These are phyloP conservation scores for Lycodopsis pacificus DNA, from an alignment of 2,797 vertebrate species.

Conservation along the genomic window DNA sequence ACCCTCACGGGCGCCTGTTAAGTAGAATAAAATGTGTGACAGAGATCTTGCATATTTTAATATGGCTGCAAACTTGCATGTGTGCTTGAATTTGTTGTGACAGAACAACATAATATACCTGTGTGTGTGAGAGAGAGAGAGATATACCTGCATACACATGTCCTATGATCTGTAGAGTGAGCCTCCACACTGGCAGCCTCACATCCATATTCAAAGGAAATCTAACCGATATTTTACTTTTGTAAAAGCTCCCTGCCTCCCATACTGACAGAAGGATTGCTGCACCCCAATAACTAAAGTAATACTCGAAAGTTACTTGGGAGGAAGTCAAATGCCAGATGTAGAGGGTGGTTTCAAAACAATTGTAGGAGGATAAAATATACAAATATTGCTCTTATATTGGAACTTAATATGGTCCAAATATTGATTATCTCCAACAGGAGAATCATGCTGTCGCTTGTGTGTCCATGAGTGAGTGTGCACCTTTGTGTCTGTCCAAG, in stretches of 20 bases:
- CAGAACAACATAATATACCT: neutral
- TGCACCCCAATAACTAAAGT: neutral
- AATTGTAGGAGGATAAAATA: neutral
- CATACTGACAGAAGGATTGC: constrained; percentile 16
- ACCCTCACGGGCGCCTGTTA: constrained; percentile 35
- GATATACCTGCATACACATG: constrained; percentile 4
- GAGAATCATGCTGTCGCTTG: too few relatives aligned
- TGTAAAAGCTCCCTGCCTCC: constrained; percentile 22
- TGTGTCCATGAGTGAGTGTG: too few relatives aligned
- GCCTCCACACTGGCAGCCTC: constrained; percentile 19
- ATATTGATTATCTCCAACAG: neutral
- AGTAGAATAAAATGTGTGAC: constrained; percentile 12
- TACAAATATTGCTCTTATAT: neutral
- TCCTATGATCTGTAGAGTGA: constrained; percentile 29
- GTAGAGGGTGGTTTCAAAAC: neutral
- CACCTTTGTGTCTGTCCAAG: too few relatives aligned
- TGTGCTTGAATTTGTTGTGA: neutral
- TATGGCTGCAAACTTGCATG: constrained; percentile 8
- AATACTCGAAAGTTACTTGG: neutral
- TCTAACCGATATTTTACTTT: constrained; percentile 51
- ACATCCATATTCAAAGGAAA: constrained; percentile 55
- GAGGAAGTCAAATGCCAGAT: constrained; percentile 9
- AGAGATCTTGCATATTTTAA: constrained; percentile 19
- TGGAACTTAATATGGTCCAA: neutral
- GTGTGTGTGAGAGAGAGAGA: neutral